Evolutionary conservation across 64 coral and sea anemone genomes (phyloP), one percentile per base, ranked within the genome.

Genomic region (Cladopsammia gracilis): DNA sequence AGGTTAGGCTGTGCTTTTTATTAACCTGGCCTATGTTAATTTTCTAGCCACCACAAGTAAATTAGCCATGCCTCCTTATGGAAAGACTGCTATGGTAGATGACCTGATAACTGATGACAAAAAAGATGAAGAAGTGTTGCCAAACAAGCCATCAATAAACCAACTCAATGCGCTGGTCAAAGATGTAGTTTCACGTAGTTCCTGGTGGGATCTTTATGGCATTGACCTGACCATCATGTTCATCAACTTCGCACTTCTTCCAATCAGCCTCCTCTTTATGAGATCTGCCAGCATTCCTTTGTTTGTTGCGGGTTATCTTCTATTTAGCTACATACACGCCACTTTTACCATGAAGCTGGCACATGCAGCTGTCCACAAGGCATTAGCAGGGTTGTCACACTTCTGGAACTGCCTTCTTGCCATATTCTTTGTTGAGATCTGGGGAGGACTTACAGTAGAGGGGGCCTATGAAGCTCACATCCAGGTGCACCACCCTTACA

Each of bases 201-300:
- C 75, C 22, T 98, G 96, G 96, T 98, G 96, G 96, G 96, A 98
- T 13, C 83, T 94, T 20, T 92, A 98, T 75, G 96, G 96, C 9
- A 19, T 95, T 77, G 96, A 98, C 51, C 66, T 98, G 14, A 49
- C 88, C 6, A 78, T 95, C 3, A 70, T 91, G 62, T 59, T 62
- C 19, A 15, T 70, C 1, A 76, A 93, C 57, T 18, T 95, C 9
- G 45, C 73, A 3, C 15, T 92, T 34, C 77, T 95, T 83, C 88
- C 85, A 1, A 10, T 89, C 8, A 89, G 92, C 15, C 82, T 86
- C 62, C 34, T 82, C n/a, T 68, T 98, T 34, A 77, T 98, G 61
- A 61, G 88, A 54, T 89, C 51, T 19, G 61, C 69, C 7, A 62
- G 48, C 8, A 91, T 83, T n/a, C 74, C 87, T 67, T 49, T 95